These are phyloP conservation scores for Pemphigus obesinymphae DNA, from an alignment of 1,140 invertebrate genomes.

Conservation along the genomic window DNA sequence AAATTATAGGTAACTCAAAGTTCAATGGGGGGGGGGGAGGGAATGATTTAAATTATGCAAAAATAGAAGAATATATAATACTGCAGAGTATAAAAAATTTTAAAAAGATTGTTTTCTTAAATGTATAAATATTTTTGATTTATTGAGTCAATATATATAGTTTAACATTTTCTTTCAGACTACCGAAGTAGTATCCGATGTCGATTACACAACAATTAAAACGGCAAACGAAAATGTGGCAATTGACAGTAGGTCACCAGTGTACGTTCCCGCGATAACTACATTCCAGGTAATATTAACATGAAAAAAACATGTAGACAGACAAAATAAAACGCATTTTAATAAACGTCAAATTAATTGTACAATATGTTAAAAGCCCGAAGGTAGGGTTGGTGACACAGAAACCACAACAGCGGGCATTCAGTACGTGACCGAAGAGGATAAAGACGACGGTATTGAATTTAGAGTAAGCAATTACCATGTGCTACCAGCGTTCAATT, in stretches of 20 bases:
- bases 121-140: too few species aligned
- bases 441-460: not conserved
- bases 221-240: not conserved
- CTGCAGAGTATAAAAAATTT: too few species aligned
- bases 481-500: not conserved
- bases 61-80: too few species aligned
- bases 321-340: too few species aligned
- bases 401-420: not conserved
- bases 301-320: too few species aligned
- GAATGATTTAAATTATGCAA: too few species aligned
- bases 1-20: too few species aligned
- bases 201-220: not conserved
- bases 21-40: too few species aligned
- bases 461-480: slow-evolving; percentile 9
- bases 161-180: too few species aligned
- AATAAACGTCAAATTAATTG: not conserved
- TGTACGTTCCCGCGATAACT: not conserved
- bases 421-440: slow-evolving; percentile 17
- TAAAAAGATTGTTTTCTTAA: too few species aligned
- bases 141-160: too few species aligned
- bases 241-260: not conserved
- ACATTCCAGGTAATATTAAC: not conserved
- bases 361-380: not conserved
- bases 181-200: not conserved
- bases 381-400: not conserved